Evolutionary conservation across 2,113 vertebrate genomes (phyloP), one percentile per base, ranked within the genome.

Genomic region (Lichenostomus cassidix): DNA sequence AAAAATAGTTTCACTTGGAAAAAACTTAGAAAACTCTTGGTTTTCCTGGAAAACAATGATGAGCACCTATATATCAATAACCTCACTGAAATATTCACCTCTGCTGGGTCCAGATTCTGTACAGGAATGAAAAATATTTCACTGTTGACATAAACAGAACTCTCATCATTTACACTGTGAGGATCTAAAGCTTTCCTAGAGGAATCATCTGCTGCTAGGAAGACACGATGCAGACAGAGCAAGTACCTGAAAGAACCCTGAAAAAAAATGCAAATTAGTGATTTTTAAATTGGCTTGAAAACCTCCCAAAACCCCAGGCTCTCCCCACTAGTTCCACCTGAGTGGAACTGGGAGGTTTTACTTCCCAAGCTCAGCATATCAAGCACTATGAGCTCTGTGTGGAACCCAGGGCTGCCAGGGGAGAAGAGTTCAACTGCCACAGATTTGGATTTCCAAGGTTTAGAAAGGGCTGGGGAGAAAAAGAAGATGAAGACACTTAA

Each of bases 311-410:
- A 15, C 7, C 37, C 25, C 50, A 46, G 47, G 3, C 1, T 46
- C 13, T 81, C 77, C 16, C 19, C 41, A n/a, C 4, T 6, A 8
- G 52, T 71, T 78, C 82, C 65, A 28, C 35, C 31, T 20, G 53
- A 79, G 62, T 37, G 87, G 50, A 70, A 12, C 25, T 33, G 18
- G 3, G 58, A 29, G 50, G 22, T 21, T 91, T 84, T 70, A 5
- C 67, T 78, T 71, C 84, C 63, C 33, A 12, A 22, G 6, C 62
- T 76, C 84, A 67, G 55, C n/a, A 2, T 14, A 12, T 24, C 58
- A 33, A 8, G 31, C 44, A 9, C 33, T 2, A 0, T 2, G 33
- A 50, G 0, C 18, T 16, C 4, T 18, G 27, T 15, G 65, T 70
- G 71, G 56, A 75, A 49, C 42, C 29, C 64, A 24, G 12, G 12